phyloP scores from a whole-genome alignment of 2,888 invertebrate species.

The Bruchidius siliquastri region DNA sequence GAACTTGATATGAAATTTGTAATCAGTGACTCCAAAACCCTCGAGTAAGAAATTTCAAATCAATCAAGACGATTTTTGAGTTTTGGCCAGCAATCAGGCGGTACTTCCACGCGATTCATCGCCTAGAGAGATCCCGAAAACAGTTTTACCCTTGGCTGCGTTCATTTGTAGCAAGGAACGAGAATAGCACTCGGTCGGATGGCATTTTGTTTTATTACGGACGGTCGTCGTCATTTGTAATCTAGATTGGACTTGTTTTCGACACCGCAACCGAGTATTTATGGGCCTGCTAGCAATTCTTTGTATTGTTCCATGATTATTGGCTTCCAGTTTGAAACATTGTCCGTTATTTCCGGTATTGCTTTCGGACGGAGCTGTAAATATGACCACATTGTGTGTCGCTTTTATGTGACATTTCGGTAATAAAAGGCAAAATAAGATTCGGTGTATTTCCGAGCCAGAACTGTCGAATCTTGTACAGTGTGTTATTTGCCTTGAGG shows the following conservation, averaged over 20 bases:
- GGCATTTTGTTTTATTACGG: constrained; percentile 13
- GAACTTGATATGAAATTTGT: too few relatives aligned
- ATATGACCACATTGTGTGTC: constrained; percentile 9
- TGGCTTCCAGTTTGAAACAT: constrained; percentile 22
- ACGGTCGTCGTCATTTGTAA: constrained; percentile 18
- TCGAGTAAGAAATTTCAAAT: too few relatives aligned
- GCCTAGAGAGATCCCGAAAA: neutral
- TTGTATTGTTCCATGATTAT: constrained; percentile 21
- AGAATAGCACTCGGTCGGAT: neutral
- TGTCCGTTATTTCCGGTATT: constrained; percentile 22
- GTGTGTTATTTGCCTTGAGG: too few relatives aligned
- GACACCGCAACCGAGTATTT: constrained; percentile 20
- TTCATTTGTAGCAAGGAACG: neutral
- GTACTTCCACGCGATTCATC: neutral
- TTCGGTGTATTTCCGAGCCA: neutral
- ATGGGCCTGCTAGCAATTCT: constrained; percentile 16
- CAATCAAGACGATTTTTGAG: too few relatives aligned
- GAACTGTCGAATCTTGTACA: neutral
- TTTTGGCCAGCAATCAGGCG: too few relatives aligned
- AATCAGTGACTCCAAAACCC: too few relatives aligned
- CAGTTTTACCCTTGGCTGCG: neutral
- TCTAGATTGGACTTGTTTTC: constrained; percentile 23
- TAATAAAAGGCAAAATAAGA: neutral
- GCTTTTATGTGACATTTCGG: neutral
- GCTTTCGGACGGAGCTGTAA: constrained; percentile 9